phyloP scores from a whole-genome alignment of 2,113 vertebrate genomes.

The Spea bombifrons region DNA sequence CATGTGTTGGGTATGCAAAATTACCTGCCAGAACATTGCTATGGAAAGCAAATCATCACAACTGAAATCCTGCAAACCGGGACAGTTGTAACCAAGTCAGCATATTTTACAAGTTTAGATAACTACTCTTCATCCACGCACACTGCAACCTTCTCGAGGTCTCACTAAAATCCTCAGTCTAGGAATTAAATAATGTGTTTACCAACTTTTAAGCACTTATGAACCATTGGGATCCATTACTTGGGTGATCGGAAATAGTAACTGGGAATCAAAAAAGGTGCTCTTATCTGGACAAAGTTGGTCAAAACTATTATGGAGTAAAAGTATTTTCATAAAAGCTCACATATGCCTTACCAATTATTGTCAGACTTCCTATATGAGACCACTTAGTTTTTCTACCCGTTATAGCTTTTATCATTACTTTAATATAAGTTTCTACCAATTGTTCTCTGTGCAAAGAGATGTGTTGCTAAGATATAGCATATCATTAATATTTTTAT shows the following conservation, averaged over 20 bases:
- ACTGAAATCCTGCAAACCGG: too few relatives aligned
- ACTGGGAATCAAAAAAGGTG: neutral
- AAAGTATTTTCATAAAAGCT: neutral
- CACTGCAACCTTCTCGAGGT: too few relatives aligned
- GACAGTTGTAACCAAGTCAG: too few relatives aligned
- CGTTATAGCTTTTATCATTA: neutral
- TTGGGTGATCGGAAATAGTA: neutral
- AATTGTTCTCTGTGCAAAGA: constrained; percentile 61
- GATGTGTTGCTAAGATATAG: constrained; percentile 57
- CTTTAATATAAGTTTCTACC: constrained; percentile 49
- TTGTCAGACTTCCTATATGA: neutral
- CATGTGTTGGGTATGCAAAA: too few relatives aligned
- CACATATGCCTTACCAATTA: neutral
- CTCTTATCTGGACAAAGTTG: neutral
- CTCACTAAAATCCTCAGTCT: too few relatives aligned
- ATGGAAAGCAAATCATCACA: too few relatives aligned
- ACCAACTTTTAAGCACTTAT: neutral
- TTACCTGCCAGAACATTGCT: too few relatives aligned
- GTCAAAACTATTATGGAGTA: neutral
- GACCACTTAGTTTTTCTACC: neutral
- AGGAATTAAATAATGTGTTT: too few relatives aligned
- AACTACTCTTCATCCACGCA: too few relatives aligned
- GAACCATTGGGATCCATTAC: neutral
- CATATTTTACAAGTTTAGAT: too few relatives aligned
- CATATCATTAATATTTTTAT: constrained; percentile 67